phyloP scores from a whole-genome alignment of 2,888 invertebrate species.

The Lordiphosa andalusiaca region DNA sequence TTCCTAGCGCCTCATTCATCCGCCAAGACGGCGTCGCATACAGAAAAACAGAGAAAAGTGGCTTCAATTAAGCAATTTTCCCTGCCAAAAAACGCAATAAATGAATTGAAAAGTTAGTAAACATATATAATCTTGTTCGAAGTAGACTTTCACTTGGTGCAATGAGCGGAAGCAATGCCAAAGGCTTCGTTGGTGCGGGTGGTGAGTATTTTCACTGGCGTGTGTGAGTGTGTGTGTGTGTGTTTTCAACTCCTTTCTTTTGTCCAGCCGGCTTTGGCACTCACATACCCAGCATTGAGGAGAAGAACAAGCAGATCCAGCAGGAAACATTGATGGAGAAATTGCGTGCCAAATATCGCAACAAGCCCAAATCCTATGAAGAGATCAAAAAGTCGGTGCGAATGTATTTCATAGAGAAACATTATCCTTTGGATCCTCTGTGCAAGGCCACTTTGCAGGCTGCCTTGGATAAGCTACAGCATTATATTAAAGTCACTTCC shows the following conservation, averaged over 20 bases:
- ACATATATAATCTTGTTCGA: no score
- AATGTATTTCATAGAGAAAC: constrained; percentile 93
- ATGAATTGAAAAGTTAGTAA: no score
- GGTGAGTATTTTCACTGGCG: not conserved
- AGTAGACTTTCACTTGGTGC: no score
- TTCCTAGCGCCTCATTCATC: no score
- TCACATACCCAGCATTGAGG: constrained; percentile 76
- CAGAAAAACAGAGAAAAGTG: no score
- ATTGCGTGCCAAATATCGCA: constrained; percentile 89
- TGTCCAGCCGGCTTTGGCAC: constrained; percentile 23
- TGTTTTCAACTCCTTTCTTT: not conserved
- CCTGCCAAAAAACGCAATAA: no score
- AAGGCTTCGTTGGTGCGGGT: no score
- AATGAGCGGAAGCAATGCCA: no score
- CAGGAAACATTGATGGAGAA: constrained; percentile 95
- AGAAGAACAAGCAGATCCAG: constrained; percentile 88
- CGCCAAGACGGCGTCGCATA: no score
- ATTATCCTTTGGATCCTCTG: constrained; percentile 91
- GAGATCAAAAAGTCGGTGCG: constrained; percentile 94
- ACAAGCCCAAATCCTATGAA: constrained; percentile 89
- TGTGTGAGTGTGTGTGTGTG: not conserved
- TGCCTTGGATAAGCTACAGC: constrained; percentile 94
- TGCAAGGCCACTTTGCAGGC: constrained; percentile 93
- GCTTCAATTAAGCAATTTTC: no score
- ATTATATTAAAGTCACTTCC: constrained; percentile 95